These are phyloP conservation scores for Brachionichthys hirsutus DNA, from an alignment of 2,113 vertebrate species.

Conservation along the genomic window DNA sequence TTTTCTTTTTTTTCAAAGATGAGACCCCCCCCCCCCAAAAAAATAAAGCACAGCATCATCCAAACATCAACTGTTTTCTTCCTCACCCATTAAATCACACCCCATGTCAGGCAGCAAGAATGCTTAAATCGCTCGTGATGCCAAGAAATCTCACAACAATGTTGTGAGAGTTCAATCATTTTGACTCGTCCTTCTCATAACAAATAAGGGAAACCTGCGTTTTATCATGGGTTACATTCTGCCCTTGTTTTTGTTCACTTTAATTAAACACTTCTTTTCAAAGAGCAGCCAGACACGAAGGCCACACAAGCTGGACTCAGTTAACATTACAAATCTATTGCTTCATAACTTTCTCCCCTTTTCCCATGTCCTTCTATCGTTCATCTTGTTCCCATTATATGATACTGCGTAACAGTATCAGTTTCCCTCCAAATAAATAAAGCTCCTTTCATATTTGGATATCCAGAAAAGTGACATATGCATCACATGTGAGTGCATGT, in stretches of 20 bases:
- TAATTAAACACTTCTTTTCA: constrained; percentile 56
- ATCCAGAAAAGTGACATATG: constrained; percentile 63
- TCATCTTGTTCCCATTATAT: constrained; percentile 71
- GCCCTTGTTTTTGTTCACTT: constrained; percentile 35
- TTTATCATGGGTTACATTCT: constrained; percentile 46
- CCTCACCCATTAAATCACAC: constrained; percentile 42
- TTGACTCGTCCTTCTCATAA: constrained; percentile 38
- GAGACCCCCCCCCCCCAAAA: too few species aligned
- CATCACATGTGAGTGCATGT: constrained; percentile 58
- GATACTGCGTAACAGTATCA: constrained; percentile 65
- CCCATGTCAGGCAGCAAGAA: constrained; percentile 50
- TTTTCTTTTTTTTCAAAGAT: constrained; percentile 49
- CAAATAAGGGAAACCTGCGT: constrained; percentile 47
- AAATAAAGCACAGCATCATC: constrained; percentile 26
- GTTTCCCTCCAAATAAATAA: constrained; percentile 68
- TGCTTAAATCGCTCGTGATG: constrained; percentile 35
- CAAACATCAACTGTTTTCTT: constrained; percentile 58
- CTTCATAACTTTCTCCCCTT: constrained; percentile 46
- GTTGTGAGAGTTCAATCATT: constrained; percentile 54
- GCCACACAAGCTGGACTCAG: constrained; percentile 59
- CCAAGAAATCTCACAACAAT: constrained; percentile 61
- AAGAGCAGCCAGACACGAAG: constrained; percentile 51
- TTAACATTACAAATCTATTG: constrained; percentile 60
- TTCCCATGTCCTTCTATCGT: constrained; percentile 52
- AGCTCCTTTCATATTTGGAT: constrained; percentile 60